Evolutionary conservation across 2,113 vertebrate genomes (phyloP).

Genomic region (Stigmatopora nigra): DNA sequence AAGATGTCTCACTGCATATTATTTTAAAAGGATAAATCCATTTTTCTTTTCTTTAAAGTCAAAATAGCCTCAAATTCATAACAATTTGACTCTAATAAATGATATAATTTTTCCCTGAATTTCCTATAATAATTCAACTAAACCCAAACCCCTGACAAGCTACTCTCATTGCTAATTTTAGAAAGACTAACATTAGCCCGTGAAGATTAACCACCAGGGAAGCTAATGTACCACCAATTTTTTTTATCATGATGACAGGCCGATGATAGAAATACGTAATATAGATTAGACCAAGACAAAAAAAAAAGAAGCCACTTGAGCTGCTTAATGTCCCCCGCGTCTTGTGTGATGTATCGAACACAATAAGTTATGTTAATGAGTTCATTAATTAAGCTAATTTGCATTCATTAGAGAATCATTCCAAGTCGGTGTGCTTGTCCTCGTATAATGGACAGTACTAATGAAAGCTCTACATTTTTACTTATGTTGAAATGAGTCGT

Average conservation of each 20-base stretch:
- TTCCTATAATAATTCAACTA: neutral
- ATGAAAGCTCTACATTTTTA: conserved; percentile 37
- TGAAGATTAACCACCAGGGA: conserved; percentile 22
- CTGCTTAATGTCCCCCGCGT: conserved; percentile 44
- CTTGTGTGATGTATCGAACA: conserved; percentile 52
- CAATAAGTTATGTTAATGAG: conserved; percentile 59
- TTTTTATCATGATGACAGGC: conserved; percentile 17
- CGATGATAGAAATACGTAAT: conserved; percentile 34
- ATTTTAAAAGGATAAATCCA: too few species aligned
- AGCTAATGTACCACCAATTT: conserved; percentile 30
- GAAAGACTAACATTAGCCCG: conserved; percentile 54
- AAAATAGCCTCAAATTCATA: too few species aligned
- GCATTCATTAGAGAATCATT: conserved; percentile 59
- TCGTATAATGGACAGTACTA: conserved; percentile 38
- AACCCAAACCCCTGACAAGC: neutral
- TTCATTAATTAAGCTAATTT: conserved; percentile 60
- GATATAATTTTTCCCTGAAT: neutral
- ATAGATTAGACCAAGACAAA: conserved; percentile 35
- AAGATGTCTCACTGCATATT: too few species aligned
- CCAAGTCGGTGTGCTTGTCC: conserved; percentile 45
- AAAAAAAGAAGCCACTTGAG: conserved; percentile 50
- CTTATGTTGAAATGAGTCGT: conserved; percentile 27
- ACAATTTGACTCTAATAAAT: too few species aligned
- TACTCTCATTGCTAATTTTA: conserved; percentile 25
- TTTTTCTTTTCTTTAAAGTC: too few species aligned